Conservation (phyloP, 2,797 vertebrate genomes). For the Neomorphus geoffroyi region DNA sequence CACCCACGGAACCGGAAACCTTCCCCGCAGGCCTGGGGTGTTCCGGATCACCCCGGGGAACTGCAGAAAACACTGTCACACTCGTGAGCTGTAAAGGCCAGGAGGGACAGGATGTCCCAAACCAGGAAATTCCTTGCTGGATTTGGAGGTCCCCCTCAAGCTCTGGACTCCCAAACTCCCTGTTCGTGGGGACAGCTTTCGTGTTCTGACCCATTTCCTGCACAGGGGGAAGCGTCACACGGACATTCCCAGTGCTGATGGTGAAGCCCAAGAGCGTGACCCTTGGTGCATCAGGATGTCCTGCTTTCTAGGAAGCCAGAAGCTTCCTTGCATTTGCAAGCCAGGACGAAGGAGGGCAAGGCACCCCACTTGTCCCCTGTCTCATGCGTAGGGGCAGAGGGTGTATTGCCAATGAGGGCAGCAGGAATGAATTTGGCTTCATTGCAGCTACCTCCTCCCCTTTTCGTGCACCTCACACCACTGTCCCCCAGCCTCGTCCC, state of each 20-base stretch:
- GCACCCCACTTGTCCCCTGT: background rate
- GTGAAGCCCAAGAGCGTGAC: background rate
- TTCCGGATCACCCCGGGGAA: background rate
- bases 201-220: fast-evolving
- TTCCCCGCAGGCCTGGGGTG: background rate
- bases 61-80: background rate
- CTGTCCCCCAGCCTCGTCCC: background rate
- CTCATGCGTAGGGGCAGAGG: background rate
- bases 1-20: background rate
- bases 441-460: background rate
- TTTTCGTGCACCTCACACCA: background rate
- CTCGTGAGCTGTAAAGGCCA: background rate
- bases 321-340: background rate
- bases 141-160: background rate
- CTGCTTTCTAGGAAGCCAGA: background rate
- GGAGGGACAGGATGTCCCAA: background rate
- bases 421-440: background rate
- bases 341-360: background rate
- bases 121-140: background rate
- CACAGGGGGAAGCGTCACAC: fast-evolving
- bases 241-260: background rate
- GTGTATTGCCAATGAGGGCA: fast-evolving
- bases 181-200: background rate
- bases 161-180: background rate
- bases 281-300: background rate